Percentiles rank a stretch among this genome's conserved stretches.
phyloP scores from a whole-genome alignment of 53 echinoderm and acorn worm species.

The Mesocentrotus franciscanus region DNA sequence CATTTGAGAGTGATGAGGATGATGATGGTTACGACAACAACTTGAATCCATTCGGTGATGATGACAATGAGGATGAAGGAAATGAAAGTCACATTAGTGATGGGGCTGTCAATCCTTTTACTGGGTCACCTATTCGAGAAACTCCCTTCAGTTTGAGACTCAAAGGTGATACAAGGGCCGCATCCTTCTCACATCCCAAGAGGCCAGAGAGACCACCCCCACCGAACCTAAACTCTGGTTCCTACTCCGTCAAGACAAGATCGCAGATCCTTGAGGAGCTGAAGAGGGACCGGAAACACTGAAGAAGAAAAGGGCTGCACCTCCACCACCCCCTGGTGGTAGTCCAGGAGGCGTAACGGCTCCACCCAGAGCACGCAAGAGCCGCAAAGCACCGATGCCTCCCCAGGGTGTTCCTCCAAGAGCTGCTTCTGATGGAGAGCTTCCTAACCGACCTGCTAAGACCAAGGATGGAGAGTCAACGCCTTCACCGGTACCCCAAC shows the following conservation, averaged over 20 bases:
- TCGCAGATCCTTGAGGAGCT: slow-evolving; percentile 92
- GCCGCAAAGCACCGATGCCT: slow-evolving; percentile 79
- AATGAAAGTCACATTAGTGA: slow-evolving; percentile 64
- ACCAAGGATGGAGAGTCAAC: slow-evolving; percentile 54
- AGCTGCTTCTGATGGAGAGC: slow-evolving; percentile 4
- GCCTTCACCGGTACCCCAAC: slow-evolving; percentile 55
- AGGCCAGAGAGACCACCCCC: slow-evolving; percentile 68
- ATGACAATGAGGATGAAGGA: slow-evolving; percentile 75
- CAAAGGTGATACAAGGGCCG: not conserved
- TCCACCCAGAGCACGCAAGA: slow-evolving; percentile 74
- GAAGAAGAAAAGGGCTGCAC: slow-evolving; percentile 73
- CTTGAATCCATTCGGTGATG: slow-evolving; percentile 93
- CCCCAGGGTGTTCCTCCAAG: slow-evolving; percentile 61
- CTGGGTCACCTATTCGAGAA: slow-evolving; percentile 75
- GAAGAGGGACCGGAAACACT: slow-evolving; percentile 88
- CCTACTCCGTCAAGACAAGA: slow-evolving; percentile 82
- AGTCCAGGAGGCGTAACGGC: slow-evolving; percentile 53
- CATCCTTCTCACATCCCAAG: slow-evolving; percentile 69
- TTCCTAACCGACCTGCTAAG: not conserved
- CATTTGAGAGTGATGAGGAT: slow-evolving; percentile 78
- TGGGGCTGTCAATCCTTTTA: slow-evolving; percentile 77
- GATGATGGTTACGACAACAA: slow-evolving; percentile 76
- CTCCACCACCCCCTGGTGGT: slow-evolving; percentile 59
- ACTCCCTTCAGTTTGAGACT: slow-evolving; percentile 62
- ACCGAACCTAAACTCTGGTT: slow-evolving; percentile 57